These are phyloP conservation scores for Channallabes apus DNA, from an alignment of 2,797 vertebrate genomes.

Conservation along the genomic window DNA sequence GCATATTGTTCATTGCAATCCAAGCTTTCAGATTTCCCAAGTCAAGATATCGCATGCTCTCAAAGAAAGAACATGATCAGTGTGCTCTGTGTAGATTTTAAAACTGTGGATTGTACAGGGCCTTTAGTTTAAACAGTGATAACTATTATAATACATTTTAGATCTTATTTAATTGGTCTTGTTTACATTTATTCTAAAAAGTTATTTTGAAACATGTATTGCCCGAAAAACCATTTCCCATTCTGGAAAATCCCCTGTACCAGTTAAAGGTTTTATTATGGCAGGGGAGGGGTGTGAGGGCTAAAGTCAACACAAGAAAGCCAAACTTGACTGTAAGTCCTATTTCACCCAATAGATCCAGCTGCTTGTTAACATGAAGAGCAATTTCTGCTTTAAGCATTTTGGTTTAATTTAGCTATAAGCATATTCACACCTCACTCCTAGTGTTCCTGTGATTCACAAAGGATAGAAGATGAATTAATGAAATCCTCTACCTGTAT, in stretches of 20 bases:
- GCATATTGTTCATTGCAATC: neutral
- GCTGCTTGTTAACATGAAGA: neutral
- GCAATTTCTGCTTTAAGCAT: neutral
- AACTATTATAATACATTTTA: too few relatives aligned
- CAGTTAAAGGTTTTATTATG: neutral
- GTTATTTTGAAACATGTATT: neutral
- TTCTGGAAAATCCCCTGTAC: conserved; percentile 3
- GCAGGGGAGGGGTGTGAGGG: neutral
- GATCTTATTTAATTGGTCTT: neutral
- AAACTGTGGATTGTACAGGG: neutral
- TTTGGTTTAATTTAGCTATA: neutral
- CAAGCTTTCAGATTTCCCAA: neutral
- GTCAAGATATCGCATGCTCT: neutral
- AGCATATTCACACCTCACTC: neutral
- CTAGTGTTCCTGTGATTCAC: neutral
- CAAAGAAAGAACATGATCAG: neutral
- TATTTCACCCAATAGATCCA: neutral
- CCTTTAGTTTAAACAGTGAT: neutral
- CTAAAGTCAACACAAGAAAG: neutral
- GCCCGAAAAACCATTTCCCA: neutral
- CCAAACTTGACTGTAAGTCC: neutral
- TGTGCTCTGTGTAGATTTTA: neutral
- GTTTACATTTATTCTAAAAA: too few relatives aligned
- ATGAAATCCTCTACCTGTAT: neutral
- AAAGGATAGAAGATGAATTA: neutral